Percentiles rank a stretch among this genome's conserved stretches.
Conservation (phyloP, 2,797 vertebrate genomes). For the Sylvilagus floridanus region DNA sequence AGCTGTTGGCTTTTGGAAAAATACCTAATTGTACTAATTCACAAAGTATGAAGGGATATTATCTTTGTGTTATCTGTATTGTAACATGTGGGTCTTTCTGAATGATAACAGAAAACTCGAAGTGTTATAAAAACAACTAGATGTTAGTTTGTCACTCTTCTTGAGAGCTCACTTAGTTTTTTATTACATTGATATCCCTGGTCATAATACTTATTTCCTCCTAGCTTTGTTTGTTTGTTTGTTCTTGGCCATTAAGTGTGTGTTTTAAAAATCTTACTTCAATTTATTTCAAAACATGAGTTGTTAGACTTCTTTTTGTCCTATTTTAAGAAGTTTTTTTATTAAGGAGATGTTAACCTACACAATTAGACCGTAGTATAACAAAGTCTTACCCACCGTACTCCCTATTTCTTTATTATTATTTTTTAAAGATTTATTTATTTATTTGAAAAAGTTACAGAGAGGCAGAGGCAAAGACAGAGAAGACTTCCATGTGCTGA, state of each 20-base stretch:
- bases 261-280: not conserved
- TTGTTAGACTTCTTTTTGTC: not conserved
- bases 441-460: too few relatives aligned
- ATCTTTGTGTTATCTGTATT: not conserved
- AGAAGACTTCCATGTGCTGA: too few relatives aligned
- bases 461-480: too few relatives aligned
- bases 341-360: not conserved
- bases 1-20: constrained; percentile 33
- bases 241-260: not conserved
- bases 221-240: not conserved
- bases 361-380: not conserved
- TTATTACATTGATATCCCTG: not conserved
- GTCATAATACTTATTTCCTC: constrained; percentile 11
- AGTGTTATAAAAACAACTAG: not conserved
- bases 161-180: not conserved
- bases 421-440: too few relatives aligned
- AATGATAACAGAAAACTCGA: not conserved
- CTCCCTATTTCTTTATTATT: too few relatives aligned
- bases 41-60: not conserved
- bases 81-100: not conserved
- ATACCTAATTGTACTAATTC: not conserved
- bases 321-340: not conserved
- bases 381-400: not conserved
- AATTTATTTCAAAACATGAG: constrained; percentile 23
- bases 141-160: not conserved